Evolutionary conservation across 2,113 vertebrate genomes (phyloP), one percentile per base, ranked within the genome.

Genomic region (Acrocephalus kingi): DNA sequence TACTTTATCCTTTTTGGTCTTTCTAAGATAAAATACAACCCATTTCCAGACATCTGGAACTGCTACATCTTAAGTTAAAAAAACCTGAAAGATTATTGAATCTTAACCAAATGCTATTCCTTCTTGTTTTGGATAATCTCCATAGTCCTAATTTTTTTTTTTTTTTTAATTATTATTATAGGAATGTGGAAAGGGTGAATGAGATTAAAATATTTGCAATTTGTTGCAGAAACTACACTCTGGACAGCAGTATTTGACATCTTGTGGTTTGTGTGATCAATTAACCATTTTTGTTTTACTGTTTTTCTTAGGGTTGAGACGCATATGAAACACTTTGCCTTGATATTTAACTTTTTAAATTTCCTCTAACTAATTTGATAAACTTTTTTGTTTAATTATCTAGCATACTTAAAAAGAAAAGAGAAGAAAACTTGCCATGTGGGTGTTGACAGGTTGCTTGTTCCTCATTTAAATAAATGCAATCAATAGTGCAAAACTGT

Each of bases 261-360:
- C 87, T 79, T 41, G 33, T 78, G 43, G 30, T 84, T 82, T 95
- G 43, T 92, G 58, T 85, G 69, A 94, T 89, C 93, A 97, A 94
- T 96, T 54, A 88, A 94, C 92, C 43, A 81, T 91, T 89, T 46
- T n/a, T 23, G 7, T 33, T 51, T 54, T n/a, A 76, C 45, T 76
- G 15, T 25, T 93, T 74, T 79, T 76, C 19, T 64, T 4, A 6
- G 30, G 16, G 7, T 91, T 78, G 59, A 95, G 46, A 77, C 27
- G 10, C 87, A 85, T n/a, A 33, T 6, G 23, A 72, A 89, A 30
- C 8, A 3, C 1, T 75, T 66, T 64, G 39, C 55, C 37, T 93
- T 89, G 43, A 22, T 72, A 62, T 27, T 51, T 67, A 71, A 39
- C 15, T 66, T 62, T 61, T 63, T 24, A 2, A 20, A 54, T 87